Base-by-base conservation (phyloP, 2,797 vertebrate genomes). In the Dendrocincla tyrannina region DNA sequence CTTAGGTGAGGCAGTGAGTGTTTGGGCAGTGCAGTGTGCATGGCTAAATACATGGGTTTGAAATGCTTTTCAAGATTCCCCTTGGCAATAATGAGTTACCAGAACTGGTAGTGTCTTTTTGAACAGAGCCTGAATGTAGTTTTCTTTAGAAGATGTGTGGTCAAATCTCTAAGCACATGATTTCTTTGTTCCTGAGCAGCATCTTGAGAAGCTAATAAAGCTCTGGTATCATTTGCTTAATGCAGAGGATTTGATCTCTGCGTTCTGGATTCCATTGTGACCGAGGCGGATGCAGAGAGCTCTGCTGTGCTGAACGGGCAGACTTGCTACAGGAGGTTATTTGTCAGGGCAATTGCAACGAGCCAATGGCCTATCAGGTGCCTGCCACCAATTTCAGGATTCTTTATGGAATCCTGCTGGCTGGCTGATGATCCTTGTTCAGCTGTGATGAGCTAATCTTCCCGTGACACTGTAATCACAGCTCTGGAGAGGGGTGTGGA, bases 171-270 rank as follows among this genome's bases (percentile, higher is more conserved):
- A 80, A 96, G 59, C 63, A 76, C 7, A 16, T 76, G 47, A 86
- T 94, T 92, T 90, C 95, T 96, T 93, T 96, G 89, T 95, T 95
- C 95, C 95, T 96, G 92, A 95, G 95, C 77, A 88, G 95, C 94
- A 96, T 96, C 89, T 79, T 94, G 88, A 95, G 79, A 67, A 88
- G 88, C 91, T 94, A 85, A 95, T 97, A 95, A 96, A 96, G 82
- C 91, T 64, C 8, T 78, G 81, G 39, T 78, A 32, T 84, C 73
- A 5, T 79, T 93, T 30, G 4, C 85, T 67, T 94, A 94, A 87
- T 85, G 70, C 17, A 1, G 44, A 84, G 89, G 68, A 37, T 95
- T 96, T 91, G 95, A 88, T 93, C 93, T 80, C 3, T 92, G 85
- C 89, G 80, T 92, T 90, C 82, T 78, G 94, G 93, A 91, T 92